Percentiles rank a stretch among this genome's conserved stretches.
Evolutionary conservation across 2,797 vertebrate species (phyloP).

Genomic region (Lutjanus argentimaculatus): DNA sequence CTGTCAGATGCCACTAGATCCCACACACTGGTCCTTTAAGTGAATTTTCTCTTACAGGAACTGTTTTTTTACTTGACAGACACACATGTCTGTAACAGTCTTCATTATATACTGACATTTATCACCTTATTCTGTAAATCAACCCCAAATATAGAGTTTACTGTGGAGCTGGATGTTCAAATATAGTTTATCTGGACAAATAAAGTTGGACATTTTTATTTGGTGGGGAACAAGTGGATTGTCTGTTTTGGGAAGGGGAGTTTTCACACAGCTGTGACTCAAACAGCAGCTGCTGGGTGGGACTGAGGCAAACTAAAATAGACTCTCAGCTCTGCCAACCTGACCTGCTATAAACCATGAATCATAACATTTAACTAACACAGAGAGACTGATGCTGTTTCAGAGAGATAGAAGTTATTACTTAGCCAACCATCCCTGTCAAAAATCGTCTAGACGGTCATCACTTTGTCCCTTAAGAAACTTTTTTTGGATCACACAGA

Average conservation of each 20-base stretch:
- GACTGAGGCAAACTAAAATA: constrained; percentile 68
- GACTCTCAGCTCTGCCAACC: constrained; percentile 44
- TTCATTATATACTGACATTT: not conserved
- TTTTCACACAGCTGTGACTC: constrained; percentile 74
- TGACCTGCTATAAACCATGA: constrained; percentile 37
- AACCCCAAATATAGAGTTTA: not conserved
- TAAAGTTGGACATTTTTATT: constrained; percentile 15
- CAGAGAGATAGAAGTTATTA: not conserved
- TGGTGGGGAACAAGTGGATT: constrained; percentile 6
- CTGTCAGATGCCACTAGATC: too few relatives aligned
- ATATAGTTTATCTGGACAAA: not conserved
- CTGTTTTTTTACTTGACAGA: not conserved
- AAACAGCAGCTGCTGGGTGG: constrained; percentile 74
- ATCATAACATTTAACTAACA: constrained; percentile 29
- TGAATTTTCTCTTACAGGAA: not conserved
- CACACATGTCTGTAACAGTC: too few relatives aligned
- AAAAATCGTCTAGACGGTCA: constrained; percentile 26
- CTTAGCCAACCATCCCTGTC: not conserved
- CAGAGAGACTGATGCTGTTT: not conserved
- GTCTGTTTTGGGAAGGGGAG: constrained; percentile 44
- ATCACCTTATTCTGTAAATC: not conserved
- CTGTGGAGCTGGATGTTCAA: not conserved
- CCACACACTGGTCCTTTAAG: not conserved
- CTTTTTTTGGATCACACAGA: not conserved
- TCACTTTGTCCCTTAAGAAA: constrained; percentile 27